phyloP scores from a whole-genome alignment of 2,113 vertebrate genomes.

The Hylia prasina region DNA sequence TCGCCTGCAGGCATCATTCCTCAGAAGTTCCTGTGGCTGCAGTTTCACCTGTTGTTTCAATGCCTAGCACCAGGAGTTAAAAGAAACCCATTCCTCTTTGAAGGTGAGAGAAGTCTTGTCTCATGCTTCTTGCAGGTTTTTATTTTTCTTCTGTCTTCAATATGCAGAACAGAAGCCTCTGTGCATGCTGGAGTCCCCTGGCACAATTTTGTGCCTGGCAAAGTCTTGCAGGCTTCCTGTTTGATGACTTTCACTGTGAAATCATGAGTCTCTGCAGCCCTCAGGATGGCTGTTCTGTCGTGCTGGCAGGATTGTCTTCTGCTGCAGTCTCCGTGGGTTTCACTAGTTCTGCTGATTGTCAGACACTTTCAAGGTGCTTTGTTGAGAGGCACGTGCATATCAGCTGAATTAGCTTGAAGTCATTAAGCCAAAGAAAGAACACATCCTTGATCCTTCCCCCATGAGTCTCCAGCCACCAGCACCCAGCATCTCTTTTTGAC shows the following conservation, averaged over 20 bases:
- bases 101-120: neutral
- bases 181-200: neutral
- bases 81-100: neutral
- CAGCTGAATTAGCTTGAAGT: neutral
- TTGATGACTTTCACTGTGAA: neutral
- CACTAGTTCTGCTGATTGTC: neutral
- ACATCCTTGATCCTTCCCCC: neutral
- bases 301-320: neutral
- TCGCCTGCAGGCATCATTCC: neutral
- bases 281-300: neutral
- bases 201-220: neutral
- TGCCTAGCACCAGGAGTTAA: neutral
- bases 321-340: neutral
- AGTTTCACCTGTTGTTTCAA: conserved; percentile 29
- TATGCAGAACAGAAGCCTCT: neutral
- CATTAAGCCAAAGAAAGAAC: neutral
- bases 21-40: neutral
- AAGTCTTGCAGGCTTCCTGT: neutral
- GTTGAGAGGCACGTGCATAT: rapidly evolving
- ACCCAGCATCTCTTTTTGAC: neutral
- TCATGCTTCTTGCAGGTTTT: neutral
- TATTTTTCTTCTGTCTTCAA: neutral
- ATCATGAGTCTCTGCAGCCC: neutral
- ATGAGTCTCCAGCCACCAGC: neutral
- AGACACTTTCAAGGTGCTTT: neutral